Conservation (phyloP, 2,888 invertebrate genomes). For the Athrips mouffetella region DNA sequence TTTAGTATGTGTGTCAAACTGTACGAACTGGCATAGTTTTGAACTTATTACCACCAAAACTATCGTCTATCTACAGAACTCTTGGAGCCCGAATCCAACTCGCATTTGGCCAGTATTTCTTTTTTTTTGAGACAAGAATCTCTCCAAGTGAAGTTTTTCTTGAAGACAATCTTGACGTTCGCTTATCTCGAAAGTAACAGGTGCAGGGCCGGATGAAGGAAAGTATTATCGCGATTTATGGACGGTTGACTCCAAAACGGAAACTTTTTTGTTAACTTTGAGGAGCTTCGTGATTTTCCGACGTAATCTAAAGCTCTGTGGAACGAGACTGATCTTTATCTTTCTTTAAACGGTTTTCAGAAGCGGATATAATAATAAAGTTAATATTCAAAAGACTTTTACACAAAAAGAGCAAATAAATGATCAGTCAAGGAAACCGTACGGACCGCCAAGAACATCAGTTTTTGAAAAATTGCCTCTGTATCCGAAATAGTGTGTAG, state of each 20-base stretch:
- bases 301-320: background rate
- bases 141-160: background rate
- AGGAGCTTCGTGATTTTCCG: slow-evolving; percentile 2
- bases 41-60: too few species aligned
- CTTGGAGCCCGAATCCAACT: background rate
- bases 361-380: too few species aligned
- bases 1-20: too few species aligned
- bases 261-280: slow-evolving; percentile 3
- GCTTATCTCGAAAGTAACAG: slow-evolving; percentile 12
- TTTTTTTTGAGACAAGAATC: slow-evolving; percentile 3
- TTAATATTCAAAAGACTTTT: too few species aligned
- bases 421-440: too few species aligned
- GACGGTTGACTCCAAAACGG: slow-evolving; percentile 1
- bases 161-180: slow-evolving; percentile 5
- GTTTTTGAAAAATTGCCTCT: too few species aligned
- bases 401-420: too few species aligned
- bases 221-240: background rate
- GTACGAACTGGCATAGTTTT: too few species aligned
- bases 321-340: background rate
- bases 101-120: background rate
- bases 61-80: too few species aligned
- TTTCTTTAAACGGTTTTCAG: too few species aligned
- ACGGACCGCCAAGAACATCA: too few species aligned
- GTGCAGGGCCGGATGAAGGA: background rate
- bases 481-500: too few species aligned